Conservation (phyloP, 2,797 vertebrate genomes). For the Notolepis coatsorum region DNA sequence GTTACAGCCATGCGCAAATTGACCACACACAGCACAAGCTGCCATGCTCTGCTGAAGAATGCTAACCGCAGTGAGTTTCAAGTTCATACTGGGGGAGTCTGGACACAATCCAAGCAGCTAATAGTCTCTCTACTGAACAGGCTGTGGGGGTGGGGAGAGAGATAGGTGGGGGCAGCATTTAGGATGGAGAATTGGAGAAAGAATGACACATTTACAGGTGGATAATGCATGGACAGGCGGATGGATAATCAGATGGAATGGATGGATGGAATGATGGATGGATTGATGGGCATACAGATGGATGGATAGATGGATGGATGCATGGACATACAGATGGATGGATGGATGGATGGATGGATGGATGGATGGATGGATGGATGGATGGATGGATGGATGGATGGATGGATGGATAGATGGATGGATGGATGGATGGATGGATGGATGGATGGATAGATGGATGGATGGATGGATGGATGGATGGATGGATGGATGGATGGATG, state of each 20-base stretch:
- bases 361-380: too few species aligned
- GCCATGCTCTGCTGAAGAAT: slow-evolving; percentile 51
- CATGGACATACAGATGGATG: too few species aligned
- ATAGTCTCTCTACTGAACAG: slow-evolving; percentile 63
- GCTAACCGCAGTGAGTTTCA: slow-evolving; percentile 55
- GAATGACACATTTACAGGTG: slow-evolving; percentile 9
- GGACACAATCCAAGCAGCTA: slow-evolving; percentile 63
- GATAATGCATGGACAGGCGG: slow-evolving; percentile 21
- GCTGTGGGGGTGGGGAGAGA: slow-evolving; percentile 4
- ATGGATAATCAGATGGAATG: background rate
- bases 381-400: too few species aligned
- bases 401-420: background rate
- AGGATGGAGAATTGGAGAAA: slow-evolving; percentile 28
- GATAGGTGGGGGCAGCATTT: background rate
- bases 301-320: too few species aligned
- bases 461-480: too few species aligned
- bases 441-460: too few species aligned
- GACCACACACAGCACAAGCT: slow-evolving; percentile 59
- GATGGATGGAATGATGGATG: slow-evolving; percentile 15
- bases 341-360: too few species aligned
- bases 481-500: background rate
- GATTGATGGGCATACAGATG: too few species aligned
- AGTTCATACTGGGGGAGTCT: slow-evolving; percentile 58
- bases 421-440: slow-evolving; percentile 12
- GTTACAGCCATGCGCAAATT: slow-evolving; percentile 62